Conservation (phyloP, 2,113 vertebrate genomes). For the Vulpes lagopus region DNA sequence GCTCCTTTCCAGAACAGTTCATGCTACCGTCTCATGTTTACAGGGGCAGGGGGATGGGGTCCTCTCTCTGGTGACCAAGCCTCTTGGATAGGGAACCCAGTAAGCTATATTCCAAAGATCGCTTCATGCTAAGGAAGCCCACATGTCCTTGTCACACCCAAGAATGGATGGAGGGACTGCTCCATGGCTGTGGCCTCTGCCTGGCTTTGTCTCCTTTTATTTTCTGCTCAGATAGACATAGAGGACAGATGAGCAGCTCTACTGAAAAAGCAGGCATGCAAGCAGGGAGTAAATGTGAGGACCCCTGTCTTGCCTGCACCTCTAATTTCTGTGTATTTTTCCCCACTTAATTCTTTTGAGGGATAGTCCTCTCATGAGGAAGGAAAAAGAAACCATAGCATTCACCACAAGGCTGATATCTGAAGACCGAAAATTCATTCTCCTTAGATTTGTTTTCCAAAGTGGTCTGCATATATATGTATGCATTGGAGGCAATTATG, state of each 20-base stretch:
- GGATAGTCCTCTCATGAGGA: not conserved
- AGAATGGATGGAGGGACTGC: not conserved
- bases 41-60: rapidly evolving
- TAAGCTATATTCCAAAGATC: not conserved
- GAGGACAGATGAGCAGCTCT: not conserved
- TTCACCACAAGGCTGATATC: not conserved
- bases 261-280: not conserved
- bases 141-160: not conserved
- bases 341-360: not conserved
- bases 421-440: not conserved
- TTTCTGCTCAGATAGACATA: not conserved
- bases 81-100: not conserved
- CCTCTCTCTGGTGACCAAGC: not conserved
- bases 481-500: not conserved
- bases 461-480: not conserved
- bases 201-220: not conserved
- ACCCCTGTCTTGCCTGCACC: not conserved
- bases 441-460: not conserved
- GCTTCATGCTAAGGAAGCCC: not conserved
- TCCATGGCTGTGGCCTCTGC: not conserved
- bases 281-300: not conserved
- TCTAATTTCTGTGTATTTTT: not conserved
- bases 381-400: not conserved
- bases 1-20: not conserved
- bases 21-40: not conserved